Base-by-base conservation (phyloP, 2,797 vertebrate genomes). In the Psittacula derbiana region DNA sequence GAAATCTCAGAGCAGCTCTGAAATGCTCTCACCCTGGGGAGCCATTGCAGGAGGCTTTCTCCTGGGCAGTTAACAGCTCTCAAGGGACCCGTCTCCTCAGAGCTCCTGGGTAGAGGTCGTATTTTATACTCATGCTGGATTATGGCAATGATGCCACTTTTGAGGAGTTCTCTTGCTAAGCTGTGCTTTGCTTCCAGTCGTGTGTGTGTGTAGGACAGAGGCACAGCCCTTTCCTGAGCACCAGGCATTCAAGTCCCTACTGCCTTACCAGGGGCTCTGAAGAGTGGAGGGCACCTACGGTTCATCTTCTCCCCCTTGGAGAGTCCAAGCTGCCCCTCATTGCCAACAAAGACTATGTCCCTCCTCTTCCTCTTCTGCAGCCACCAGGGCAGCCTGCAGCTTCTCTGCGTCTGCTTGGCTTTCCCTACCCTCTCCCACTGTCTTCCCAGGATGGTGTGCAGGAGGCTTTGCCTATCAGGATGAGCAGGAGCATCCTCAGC, bases 31-130 rank as follows among this genome's bases (percentile, higher is more conserved):
- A 12, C 21, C 14, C 25, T 57, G 38, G 52, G 64, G 31, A 87
- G 12, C 55, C 38, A 28, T 80, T 84, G 28, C 64, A 83, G 67
- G 64, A 74, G 65, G 28, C 46, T 93, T 82, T 87, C 78, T 93
- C 57, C 78, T 83, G 91, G 49, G 36, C 49, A 74, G 71, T 46
- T 62, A 82, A 46, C 31, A 82, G 50, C 5, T n/a, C 79, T 91
- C 88, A 30, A 47, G 60, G 44, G 43, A 89, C 21, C 0, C 8
- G n/a, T 72, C 44, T 67, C 52, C 44, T 78, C 49, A 82, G 52
- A 80, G 36, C 28, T 79, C 25, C 30, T 30, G 46, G 46, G 8
- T 16, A 78, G 71, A 64, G 61, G 55, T 12, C 2, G 2, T 55
- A 20, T 84, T 87, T 73, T 15, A 58, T 44, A 61, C 70, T 65